phyloP scores from a whole-genome alignment of 2,113 vertebrate genomes.

The western clawed frog (Xenopus tropicalis) region DNA sequence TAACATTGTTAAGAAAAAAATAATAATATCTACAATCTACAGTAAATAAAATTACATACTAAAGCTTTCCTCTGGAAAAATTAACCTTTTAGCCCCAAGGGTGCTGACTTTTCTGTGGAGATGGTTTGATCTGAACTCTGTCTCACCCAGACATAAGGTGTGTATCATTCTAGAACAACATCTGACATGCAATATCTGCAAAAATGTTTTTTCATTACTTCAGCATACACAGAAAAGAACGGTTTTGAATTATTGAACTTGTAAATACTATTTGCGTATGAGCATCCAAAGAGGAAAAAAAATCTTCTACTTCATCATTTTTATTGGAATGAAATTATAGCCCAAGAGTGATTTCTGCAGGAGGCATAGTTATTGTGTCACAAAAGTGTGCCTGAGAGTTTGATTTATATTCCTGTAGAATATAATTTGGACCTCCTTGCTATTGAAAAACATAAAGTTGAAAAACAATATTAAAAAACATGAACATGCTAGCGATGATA shows the following conservation, averaged over 20 bases:
- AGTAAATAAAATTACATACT: too few relatives aligned
- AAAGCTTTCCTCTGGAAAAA: too few relatives aligned
- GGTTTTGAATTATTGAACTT: conserved; percentile 35
- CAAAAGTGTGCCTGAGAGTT: conserved; percentile 21
- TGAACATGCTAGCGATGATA: conserved; percentile 27
- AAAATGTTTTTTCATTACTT: conserved; percentile 38
- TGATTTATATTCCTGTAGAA: conserved; percentile 40
- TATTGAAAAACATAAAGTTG: conserved; percentile 44
- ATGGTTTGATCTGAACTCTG: conserved; percentile 17
- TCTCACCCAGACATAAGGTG: conserved; percentile 26
- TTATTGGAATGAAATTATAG: conserved; percentile 43
- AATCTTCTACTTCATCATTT: conserved; percentile 38
- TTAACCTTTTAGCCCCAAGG: too few relatives aligned
- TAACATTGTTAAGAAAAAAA: too few relatives aligned
- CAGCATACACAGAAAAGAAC: conserved; percentile 30
- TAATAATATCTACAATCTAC: too few relatives aligned
- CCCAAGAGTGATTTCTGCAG: conserved; percentile 39
- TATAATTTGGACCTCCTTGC: conserved; percentile 43
- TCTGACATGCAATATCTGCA: conserved; percentile 28
- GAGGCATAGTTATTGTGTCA: conserved; percentile 38
- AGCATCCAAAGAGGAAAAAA: conserved; percentile 32
- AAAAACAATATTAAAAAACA: conserved; percentile 43
- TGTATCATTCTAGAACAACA: conserved; percentile 29
- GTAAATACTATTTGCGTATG: conserved; percentile 45
- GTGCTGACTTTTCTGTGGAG: too few relatives aligned